Base-by-base conservation (phyloP, 2,797 vertebrate species). In the Aplochiton taeniatus region DNA sequence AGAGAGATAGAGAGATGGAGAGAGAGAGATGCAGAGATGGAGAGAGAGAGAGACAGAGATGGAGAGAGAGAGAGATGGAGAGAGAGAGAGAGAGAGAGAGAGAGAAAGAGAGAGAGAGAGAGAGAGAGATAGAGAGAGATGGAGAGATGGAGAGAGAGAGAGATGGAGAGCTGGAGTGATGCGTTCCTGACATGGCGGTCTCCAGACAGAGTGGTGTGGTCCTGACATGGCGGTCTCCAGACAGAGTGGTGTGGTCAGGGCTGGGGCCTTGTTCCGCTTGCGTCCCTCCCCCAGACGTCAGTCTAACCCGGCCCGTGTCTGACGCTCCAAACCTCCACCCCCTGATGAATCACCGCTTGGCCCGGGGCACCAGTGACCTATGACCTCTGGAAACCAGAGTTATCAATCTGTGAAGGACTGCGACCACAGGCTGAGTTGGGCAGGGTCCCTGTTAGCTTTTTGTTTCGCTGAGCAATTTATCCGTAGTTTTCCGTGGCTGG, bases 81-180 rank as follows among this genome's bases (percentile, higher is more conserved):
- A 53, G 43, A 48, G 19, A 47, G 46, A 20, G 17, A n/a, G 18
- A 48, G 20, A 17, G 60, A 6, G 61, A 41, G 61, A 63, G 42
- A 4, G 42, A 18, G 42, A 51, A 62, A 66, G 47, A 10, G 55
- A 58, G 46, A 58, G 31, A 55, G 68, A 42, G 45, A 68, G 48
- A 11, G 58, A 42, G 42, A 63, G 31, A 49, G 61, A 70, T 66
- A 70, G 31, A 13, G 48, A 50, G 45, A 52, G 17, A 4, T n/a
- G n/a, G n/a, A n/a, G n/a, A n/a, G n/a, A 44, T 19, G 31, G 51
- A 19, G 17, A 61, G 52, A 64, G 52, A 11, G 10, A 9, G 41
- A 11, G 58, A 56, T 58, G 65, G 64, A n/a, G n/a, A n/a, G n/a
- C n/a, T n/a, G n/a, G 75, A 77, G n/a, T 18, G 71, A 70, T 78